A percentile compares a stretch with the other conserved stretches of the same genome.
phyloP scores from a whole-genome alignment of 2,797 vertebrate species.

The Melanotaenia nigrans region DNA sequence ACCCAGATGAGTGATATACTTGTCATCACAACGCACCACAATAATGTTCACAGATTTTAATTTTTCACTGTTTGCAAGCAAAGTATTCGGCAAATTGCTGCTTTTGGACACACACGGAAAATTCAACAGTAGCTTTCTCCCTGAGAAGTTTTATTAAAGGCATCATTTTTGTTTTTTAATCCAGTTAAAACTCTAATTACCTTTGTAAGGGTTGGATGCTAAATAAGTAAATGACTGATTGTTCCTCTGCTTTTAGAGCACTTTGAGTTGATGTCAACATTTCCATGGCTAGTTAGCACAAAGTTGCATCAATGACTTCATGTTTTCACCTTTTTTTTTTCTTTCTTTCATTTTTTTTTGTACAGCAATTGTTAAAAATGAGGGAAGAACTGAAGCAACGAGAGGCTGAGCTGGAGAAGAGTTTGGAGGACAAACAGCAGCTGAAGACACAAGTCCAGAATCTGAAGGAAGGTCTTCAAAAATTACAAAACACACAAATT shows the following conservation, averaged over 20 bases:
- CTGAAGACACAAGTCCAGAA: conserved; percentile 88
- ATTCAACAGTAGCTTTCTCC: conserved; percentile 3
- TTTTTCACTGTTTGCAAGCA: background rate
- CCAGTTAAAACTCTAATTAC: conserved; percentile 30
- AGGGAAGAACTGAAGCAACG: conserved; percentile 92
- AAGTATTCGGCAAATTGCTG: conserved; percentile 18
- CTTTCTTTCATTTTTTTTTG: background rate
- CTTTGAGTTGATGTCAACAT: conserved; percentile 11
- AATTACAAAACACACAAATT: conserved; percentile 68
- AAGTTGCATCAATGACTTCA: conserved; percentile 19
- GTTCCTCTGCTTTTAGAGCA: conserved; percentile 25
- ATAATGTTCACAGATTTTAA: background rate
- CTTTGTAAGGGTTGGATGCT: conserved; percentile 24
- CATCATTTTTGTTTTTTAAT: background rate
- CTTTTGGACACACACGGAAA: background rate
- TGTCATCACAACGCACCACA: background rate
- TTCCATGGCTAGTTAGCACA: conserved; percentile 27
- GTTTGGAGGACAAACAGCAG: conserved; percentile 89
- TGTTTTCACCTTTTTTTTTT: conserved; percentile 4
- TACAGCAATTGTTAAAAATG: conserved; percentile 92
- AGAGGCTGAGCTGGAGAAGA: conserved; percentile 90
- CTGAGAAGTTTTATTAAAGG: conserved; percentile 26
- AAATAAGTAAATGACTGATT: conserved; percentile 44
- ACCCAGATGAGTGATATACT: conserved; percentile 1
- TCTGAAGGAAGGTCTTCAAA: conserved; percentile 88